Evolutionary conservation across 2,888 invertebrate genomes (phyloP).

Genomic region (Pachliopta kotzebuea): DNA sequence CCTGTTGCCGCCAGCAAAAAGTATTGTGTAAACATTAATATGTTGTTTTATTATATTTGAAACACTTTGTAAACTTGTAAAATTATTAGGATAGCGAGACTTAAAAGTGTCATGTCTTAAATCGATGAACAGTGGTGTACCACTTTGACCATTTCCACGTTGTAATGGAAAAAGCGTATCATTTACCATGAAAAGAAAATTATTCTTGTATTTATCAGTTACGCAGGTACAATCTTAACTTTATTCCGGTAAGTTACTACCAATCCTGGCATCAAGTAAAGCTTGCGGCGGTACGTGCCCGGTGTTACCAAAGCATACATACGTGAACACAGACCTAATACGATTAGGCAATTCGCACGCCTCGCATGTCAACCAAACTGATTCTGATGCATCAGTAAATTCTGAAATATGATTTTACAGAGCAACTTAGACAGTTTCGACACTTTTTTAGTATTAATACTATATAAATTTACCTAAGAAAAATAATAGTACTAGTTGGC

Average conservation of each 20-base stretch:
- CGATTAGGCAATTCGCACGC: constrained; percentile 20
- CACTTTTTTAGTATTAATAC: neutral
- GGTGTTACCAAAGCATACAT: constrained; percentile 7
- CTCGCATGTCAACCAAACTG: constrained; percentile 17
- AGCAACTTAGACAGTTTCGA: neutral
- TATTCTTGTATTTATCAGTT: neutral
- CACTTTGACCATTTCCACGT: too few relatives aligned
- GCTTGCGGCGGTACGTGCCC: constrained; percentile 19
- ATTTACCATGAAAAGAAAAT: too few relatives aligned
- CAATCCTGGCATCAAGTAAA: constrained; percentile 16
- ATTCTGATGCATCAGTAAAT: constrained; percentile 25
- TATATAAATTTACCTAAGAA: neutral
- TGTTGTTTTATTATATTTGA: too few relatives aligned
- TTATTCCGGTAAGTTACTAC: constrained; percentile 2
- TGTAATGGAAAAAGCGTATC: too few relatives aligned
- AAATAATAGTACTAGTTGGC: too few relatives aligned
- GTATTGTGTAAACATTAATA: too few relatives aligned
- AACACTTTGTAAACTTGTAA: too few relatives aligned
- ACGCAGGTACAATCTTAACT: constrained; percentile 8
- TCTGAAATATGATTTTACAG: constrained; percentile 4
- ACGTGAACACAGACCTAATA: constrained; percentile 15
- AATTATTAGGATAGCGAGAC: too few relatives aligned
- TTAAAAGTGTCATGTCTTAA: too few relatives aligned
- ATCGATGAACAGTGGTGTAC: too few relatives aligned
- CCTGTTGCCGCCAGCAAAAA: too few relatives aligned